These are phyloP conservation scores for Cataglyphis altisquamis DNA, from an alignment of 2,888 invertebrate genomes.

Conservation along the genomic window DNA sequence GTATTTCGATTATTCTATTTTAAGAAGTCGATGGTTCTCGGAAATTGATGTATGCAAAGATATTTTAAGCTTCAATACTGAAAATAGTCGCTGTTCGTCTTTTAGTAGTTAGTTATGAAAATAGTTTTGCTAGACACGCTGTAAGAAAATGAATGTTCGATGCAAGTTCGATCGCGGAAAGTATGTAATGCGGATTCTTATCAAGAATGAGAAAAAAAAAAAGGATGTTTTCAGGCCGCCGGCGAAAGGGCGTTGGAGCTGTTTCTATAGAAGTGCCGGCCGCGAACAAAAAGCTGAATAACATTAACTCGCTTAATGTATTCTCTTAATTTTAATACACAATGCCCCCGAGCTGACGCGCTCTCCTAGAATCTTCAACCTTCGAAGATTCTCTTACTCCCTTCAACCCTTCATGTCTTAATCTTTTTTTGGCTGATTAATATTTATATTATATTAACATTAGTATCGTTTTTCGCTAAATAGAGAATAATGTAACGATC, in stretches of 20 bases:
- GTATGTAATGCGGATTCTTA: slow-evolving; percentile 27
- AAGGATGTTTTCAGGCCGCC: slow-evolving; percentile 34
- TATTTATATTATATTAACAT: slow-evolving; percentile 52
- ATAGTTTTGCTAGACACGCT: background rate
- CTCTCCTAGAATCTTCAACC: slow-evolving; percentile 7
- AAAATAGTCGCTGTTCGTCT: background rate
- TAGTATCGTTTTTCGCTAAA: slow-evolving; percentile 9
- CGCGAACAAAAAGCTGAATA: slow-evolving; percentile 73
- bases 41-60: background rate
- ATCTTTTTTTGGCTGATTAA: slow-evolving; percentile 50
- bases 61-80: background rate
- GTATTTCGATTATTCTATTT: background rate
- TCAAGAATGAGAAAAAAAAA: slow-evolving; percentile 15
- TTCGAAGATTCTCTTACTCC: slow-evolving; percentile 39
- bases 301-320: slow-evolving; percentile 77
- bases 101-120: background rate
- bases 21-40: background rate
- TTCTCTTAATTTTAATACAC: slow-evolving; percentile 78
- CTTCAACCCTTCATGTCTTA: slow-evolving; percentile 8
- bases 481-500: background rate
- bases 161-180: slow-evolving; percentile 16
- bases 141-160: slow-evolving; percentile 18
- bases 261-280: slow-evolving; percentile 62
- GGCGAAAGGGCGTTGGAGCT: slow-evolving; percentile 21
- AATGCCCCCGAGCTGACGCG: slow-evolving; percentile 61